Conservation (phyloP, 23 tunicate genomes). For the Styela clava region DNA sequence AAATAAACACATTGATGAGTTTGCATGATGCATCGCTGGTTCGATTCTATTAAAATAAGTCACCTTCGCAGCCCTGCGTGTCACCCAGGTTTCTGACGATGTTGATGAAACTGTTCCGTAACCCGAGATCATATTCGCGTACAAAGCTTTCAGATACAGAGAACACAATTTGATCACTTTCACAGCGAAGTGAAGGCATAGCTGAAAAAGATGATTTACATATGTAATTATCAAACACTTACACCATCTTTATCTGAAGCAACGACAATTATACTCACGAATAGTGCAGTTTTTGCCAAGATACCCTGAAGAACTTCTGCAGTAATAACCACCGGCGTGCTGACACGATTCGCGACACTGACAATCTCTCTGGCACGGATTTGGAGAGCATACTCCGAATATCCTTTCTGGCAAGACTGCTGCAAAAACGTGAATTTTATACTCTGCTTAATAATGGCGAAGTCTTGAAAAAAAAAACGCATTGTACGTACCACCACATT, state of each 20-base stretch:
- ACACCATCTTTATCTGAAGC: neutral
- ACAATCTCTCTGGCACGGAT: constrained; percentile 41
- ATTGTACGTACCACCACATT: no score
- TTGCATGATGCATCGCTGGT: neutral
- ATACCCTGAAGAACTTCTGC: constrained; percentile 31
- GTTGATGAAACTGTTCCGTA: neutral
- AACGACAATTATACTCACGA: constrained; percentile 19
- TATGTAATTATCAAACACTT: neutral
- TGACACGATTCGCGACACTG: constrained; percentile 43
- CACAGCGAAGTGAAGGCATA: neutral
- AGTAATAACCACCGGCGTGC: constrained; percentile 51
- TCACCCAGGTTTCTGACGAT: neutral
- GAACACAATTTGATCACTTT: neutral
- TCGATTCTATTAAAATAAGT: neutral
- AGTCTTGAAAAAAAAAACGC: no score
- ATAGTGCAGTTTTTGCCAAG: constrained; percentile 56
- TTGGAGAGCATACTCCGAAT: constrained; percentile 24
- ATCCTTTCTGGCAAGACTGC: no score
- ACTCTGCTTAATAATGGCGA: no score
- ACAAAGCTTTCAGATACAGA: constrained; percentile 25
- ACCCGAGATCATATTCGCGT: neutral
- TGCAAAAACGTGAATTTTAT: no score
- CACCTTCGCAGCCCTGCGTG: neutral
- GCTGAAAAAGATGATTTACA: neutral
- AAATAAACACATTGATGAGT: neutral